Evolutionary conservation across 2,113 vertebrate species (phyloP), one percentile per base, ranked within the genome.

Genomic region (Pogonocichla stellata): DNA sequence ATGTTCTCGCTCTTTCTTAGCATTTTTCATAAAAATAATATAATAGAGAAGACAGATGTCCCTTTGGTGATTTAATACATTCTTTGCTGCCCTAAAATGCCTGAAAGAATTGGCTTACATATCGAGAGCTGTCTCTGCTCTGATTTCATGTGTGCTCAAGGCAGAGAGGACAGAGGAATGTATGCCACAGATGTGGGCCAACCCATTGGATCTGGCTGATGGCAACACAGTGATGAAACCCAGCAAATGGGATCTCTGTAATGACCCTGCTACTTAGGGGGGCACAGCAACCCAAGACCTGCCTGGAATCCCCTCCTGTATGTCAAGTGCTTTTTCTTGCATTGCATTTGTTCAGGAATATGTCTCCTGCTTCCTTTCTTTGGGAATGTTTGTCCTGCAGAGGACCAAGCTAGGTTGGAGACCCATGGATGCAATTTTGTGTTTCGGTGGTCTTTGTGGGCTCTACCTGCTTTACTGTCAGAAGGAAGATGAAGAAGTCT

Each of bases 401-500:
- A 71, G 57, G 29, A 31, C 45, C 20, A 38, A 34, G 53, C 20
- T 74, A 15, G 34, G 38, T 23, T 70, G 20, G 65, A 88, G 13
- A 73, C n/a, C 8, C 36, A 45, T 19, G 58, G 66, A 36, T 18
- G n/a, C 3, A 19, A 7, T 79, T 83, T 48, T 42, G 29, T 86
- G 58, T 58, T 34, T 42, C 6, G 20, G 50, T 34, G 67, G 88
- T 84, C 90, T 96, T 82, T 70, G 51, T 86, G 91, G 96, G 82
- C 90, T 43, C 28, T 15, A 78, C 64, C 80, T 83, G 96, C 97
- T 98, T 97, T 98, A 97, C 97, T 98, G 98, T 98, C 97, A 98
- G 97, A 98, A 98, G 93, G 97, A 98, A 97, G 98, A 97, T 97
- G 53, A 97, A 80, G 97, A 98, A 97, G 85, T 92, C 97, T 97